Evolutionary conservation across 2,797 vertebrate genomes (phyloP).

Genomic region (Scolopax bukidnonensis): DNA sequence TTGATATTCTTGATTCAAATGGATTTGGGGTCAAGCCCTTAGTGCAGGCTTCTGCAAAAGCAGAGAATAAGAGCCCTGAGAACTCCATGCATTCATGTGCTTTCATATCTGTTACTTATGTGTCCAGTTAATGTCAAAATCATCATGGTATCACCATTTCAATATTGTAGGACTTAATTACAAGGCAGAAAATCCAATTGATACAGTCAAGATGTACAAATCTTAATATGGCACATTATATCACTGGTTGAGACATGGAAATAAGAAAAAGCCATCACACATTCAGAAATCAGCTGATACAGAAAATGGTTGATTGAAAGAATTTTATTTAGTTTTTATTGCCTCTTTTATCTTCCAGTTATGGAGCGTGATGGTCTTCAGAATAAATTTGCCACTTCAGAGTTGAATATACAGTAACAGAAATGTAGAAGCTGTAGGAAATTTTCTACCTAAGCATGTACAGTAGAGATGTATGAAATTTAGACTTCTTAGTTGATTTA

Average conservation of each 20-base stretch:
- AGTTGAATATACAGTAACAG: not conserved
- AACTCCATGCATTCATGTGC: not conserved
- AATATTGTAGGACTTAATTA: not conserved
- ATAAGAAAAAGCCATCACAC: not conserved
- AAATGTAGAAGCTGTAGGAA: not conserved
- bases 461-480: not conserved
- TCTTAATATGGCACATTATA: not conserved
- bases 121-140: not conserved
- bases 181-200: not conserved
- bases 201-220: not conserved
- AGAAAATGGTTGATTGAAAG: not conserved
- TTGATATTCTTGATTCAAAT: not conserved
- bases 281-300: not conserved
- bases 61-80: not conserved
- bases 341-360: not conserved
- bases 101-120: not conserved
- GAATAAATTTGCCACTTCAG: not conserved
- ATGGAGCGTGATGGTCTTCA: fast-evolving
- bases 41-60: not conserved
- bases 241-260: not conserved
- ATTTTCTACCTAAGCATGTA: not conserved
- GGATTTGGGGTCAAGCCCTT: not conserved
- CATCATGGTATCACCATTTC: not conserved
- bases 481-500: not conserved
- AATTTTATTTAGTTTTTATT: not conserved